Evolutionary conservation across 1,140 invertebrate species (phyloP).

Genomic region (Apolygus lucorum): DNA sequence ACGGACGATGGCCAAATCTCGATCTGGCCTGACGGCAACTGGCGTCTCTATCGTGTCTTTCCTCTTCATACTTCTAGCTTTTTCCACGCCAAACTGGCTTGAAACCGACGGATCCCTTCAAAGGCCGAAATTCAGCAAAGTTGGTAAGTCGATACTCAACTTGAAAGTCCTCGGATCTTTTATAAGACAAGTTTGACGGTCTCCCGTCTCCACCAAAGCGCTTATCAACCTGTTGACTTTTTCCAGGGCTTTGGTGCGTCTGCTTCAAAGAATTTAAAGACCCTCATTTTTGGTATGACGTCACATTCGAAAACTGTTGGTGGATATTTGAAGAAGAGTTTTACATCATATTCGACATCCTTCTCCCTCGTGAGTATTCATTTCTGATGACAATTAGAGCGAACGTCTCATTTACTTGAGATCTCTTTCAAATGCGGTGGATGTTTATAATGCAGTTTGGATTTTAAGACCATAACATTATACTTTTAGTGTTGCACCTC

Average conservation of each 20-base stretch:
- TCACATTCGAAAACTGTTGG: slow-evolving; percentile 70
- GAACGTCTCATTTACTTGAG: too few species aligned
- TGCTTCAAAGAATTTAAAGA: slow-evolving; percentile 80
- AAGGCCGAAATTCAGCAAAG: slow-evolving; percentile 68
- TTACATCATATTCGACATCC: slow-evolving; percentile 74
- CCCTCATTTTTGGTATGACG: slow-evolving; percentile 68
- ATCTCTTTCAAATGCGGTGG: too few species aligned
- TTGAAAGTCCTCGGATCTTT: neutral
- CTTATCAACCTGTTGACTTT: neutral
- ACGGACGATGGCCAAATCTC: slow-evolving; percentile 45
- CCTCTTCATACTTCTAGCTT: slow-evolving; percentile 72
- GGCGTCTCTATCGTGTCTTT: slow-evolving; percentile 55
- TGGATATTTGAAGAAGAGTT: slow-evolving; percentile 92
- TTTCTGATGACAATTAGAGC: too few species aligned
- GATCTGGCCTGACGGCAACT: slow-evolving; percentile 60
- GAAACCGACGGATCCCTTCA: slow-evolving; percentile 71
- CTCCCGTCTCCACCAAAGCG: neutral
- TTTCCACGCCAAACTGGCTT: slow-evolving; percentile 88
- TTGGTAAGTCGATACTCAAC: slow-evolving; percentile 49
- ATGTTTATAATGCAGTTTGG: too few species aligned
- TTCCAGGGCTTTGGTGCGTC: slow-evolving; percentile 82
- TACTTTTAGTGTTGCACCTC: too few species aligned
- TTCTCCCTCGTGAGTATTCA: slow-evolving; percentile 51
- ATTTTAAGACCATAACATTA: too few species aligned
- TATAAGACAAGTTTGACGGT: neutral